phyloP scores from a whole-genome alignment of 2,113 vertebrate species.

The Crotalus tigris region DNA sequence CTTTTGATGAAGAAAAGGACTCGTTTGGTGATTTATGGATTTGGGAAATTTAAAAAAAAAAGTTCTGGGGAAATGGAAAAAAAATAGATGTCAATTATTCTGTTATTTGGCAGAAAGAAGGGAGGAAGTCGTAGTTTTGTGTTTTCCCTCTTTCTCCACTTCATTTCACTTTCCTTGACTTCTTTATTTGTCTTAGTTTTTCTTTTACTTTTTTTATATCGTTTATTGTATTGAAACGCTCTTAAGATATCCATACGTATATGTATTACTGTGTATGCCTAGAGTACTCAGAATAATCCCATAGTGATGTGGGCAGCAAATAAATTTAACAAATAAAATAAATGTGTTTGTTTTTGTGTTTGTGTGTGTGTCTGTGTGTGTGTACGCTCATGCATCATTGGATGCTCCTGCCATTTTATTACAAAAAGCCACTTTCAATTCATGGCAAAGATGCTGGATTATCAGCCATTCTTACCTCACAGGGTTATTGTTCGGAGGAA shows the following conservation, averaged over 20 bases:
- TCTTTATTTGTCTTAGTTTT: not conserved
- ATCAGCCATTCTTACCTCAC: not conserved
- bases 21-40: not conserved
- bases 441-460: not conserved
- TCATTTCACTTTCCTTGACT: not conserved
- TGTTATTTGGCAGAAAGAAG: not conserved
- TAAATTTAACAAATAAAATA: no score
- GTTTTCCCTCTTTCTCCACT: not conserved
- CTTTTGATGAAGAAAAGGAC: not conserved
- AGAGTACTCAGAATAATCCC: no score
- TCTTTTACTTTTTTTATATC: not conserved
- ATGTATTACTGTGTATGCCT: no score
- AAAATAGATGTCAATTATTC: not conserved
- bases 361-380: no score
- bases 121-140: not conserved
- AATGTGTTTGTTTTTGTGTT: no score
- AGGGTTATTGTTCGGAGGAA: not conserved
- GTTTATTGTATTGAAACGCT: not conserved
- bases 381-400: not conserved
- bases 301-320: no score
- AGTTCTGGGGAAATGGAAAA: not conserved
- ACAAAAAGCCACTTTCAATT: not conserved
- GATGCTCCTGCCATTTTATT: not conserved
- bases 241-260: no score
- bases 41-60: not conserved